Percentiles rank a stretch among this genome's conserved stretches.
phyloP scores from a whole-genome alignment of 2,888 invertebrate species.

The Coenonympha arcania region DNA sequence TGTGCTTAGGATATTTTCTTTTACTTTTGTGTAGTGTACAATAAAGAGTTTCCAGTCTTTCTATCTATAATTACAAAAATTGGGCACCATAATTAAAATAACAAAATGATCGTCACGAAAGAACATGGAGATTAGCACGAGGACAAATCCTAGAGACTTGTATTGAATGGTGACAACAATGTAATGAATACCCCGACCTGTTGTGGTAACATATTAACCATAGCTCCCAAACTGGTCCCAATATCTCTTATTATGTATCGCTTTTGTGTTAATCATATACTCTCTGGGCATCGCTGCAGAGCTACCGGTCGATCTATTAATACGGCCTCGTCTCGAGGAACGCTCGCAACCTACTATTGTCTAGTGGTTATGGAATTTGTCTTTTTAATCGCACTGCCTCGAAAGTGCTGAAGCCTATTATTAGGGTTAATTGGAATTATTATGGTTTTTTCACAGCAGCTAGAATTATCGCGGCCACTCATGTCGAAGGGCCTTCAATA shows the following conservation, averaged over 20 bases:
- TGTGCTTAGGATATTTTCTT: too few relatives aligned
- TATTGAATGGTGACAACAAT: constrained; percentile 30
- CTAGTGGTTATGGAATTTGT: constrained; percentile 70
- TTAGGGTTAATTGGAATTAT: constrained; percentile 74
- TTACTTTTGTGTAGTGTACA: too few relatives aligned
- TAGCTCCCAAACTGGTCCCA: constrained; percentile 64
- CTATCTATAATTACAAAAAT: too few relatives aligned
- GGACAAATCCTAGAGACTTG: not conserved
- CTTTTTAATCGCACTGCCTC: constrained; percentile 69
- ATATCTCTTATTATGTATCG: constrained; percentile 71
- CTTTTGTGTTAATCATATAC: constrained; percentile 72
- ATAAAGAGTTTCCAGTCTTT: too few relatives aligned
- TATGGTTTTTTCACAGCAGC: constrained; percentile 63
- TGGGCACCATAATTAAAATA: too few relatives aligned
- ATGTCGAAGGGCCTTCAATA: not conserved
- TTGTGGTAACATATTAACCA: constrained; percentile 57
- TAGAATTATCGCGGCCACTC: constrained; percentile 55
- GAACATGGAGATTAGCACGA: not conserved
- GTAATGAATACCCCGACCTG: constrained; percentile 60
- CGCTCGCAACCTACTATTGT: constrained; percentile 69
- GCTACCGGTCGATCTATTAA: constrained; percentile 73
- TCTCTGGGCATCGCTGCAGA: constrained; percentile 66
- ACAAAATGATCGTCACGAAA: too few relatives aligned
- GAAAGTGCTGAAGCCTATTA: constrained; percentile 62
- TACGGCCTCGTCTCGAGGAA: constrained; percentile 60